Evolutionary conservation across 2,797 vertebrate species (phyloP), one percentile per base, ranked within the genome.

Genomic region (Astyanax mexicanus): DNA sequence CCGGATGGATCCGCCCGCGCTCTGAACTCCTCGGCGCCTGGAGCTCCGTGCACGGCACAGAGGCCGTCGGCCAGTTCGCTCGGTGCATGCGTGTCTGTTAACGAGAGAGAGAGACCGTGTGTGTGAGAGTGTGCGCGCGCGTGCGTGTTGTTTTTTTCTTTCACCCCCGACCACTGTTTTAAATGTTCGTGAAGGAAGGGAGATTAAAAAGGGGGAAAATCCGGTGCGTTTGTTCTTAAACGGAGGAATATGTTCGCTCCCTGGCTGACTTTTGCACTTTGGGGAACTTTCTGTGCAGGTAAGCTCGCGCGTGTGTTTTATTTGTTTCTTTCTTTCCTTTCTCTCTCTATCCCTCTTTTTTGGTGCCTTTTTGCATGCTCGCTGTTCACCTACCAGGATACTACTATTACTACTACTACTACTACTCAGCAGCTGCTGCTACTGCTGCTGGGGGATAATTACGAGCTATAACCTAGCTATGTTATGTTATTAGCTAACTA

Each of bases 211-310:
- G 85, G 84, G 42, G 81, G 79, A 80, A 77, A 72, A 86, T 74
- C 85, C 66, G 82, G 80, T 58, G 80, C 54, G 78, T 61, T 83
- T 81, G 61, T 64, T 72, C 81, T 54, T 64, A 86, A 91, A 83
- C 87, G 83, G 87, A 90, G 93, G 94, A 95, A 91, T 91, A 95
- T 95, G 95, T 92, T 89, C 88, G 89, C 91, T 81, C 88, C 92
- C 86, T 94, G 93, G 92, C 84, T 95, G 84, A 93, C 93, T 93
- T 95, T 94, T 90, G 91, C 92, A 89, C 90, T 95, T 86, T 93
- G 92, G 89, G 94, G 93, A 91, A 95, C 93, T 94, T 94, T 96
- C 77, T 93, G 92, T 87, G 92, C 94, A 85, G 93, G 95, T 96
- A 89, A 93, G 93, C 66, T 13, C 4, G 11, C 4, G 17, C 25